These are phyloP conservation scores for Rosalia funebris DNA, from an alignment of 2,888 invertebrate species.

Conservation along the genomic window DNA sequence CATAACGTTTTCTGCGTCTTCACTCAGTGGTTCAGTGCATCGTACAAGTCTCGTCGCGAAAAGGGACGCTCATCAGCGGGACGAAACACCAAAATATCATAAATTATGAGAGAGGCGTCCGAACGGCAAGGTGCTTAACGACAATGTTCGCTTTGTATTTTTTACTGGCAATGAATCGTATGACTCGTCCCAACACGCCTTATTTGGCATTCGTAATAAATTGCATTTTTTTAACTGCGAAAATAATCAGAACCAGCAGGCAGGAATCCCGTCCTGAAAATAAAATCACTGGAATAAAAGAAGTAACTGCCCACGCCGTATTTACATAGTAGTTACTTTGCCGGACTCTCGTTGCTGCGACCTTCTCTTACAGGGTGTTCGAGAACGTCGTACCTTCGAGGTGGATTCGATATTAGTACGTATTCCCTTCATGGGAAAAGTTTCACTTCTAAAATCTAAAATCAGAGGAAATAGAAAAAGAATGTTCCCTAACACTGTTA, in stretches of 20 bases:
- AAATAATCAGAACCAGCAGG: slow-evolving; percentile 53
- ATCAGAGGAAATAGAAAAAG: too few relatives aligned
- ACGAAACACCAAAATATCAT: slow-evolving; percentile 39
- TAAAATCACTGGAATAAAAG: slow-evolving; percentile 50
- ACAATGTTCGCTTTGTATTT: slow-evolving; percentile 43
- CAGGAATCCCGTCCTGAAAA: slow-evolving; percentile 49
- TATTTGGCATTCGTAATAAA: slow-evolving; percentile 51
- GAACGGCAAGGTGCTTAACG: slow-evolving; percentile 42
- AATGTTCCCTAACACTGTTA: too few relatives aligned
- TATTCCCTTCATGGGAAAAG: too few relatives aligned
- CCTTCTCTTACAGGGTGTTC: background rate
- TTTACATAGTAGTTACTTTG: slow-evolving; percentile 45
- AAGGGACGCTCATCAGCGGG: slow-evolving; percentile 34
- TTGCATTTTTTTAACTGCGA: slow-evolving; percentile 49
- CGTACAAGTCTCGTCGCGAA: slow-evolving; percentile 19
- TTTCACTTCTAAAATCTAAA: too few relatives aligned
- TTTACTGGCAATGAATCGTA: slow-evolving; percentile 43
- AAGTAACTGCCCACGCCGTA: slow-evolving; percentile 46
- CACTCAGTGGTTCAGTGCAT: too few relatives aligned
- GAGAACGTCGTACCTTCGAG: background rate
- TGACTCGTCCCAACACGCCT: slow-evolving; percentile 45
- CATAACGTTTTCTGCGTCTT: too few relatives aligned
- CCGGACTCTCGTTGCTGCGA: slow-evolving; percentile 19
- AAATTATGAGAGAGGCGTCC: slow-evolving; percentile 42
- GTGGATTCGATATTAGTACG: too few relatives aligned